Evolutionary conservation across 2,113 vertebrate genomes (phyloP), one percentile per base, ranked within the genome.

Genomic region (Calyptomena viridis): DNA sequence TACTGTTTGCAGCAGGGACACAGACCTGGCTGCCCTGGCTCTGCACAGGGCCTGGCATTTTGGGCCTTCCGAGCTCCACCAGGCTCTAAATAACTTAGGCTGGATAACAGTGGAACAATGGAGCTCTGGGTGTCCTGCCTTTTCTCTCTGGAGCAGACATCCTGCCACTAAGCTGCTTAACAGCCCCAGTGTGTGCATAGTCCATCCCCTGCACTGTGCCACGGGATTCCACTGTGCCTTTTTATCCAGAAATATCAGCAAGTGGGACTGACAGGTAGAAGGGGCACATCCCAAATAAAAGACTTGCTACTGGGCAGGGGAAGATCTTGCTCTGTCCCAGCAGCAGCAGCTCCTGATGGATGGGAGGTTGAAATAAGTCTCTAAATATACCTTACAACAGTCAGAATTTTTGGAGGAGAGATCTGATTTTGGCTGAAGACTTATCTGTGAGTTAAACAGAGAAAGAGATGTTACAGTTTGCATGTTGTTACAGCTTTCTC

Each of bases 81-180:
- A 82, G 23, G 33, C 2, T 33, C 30, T 75, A 7, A 82, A 39
- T 5, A 39, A 67, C 20, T 44, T 6, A 5, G 0, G 5, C 5
- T 42, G 53, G 58, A 16, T 53, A 46, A 56, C 8, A n/a, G 9
- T 31, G 7, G 52, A 56, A 52, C 82, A 85, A 31, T 21, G 1
- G n/a, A n/a, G 71, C 82, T 64, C 55, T 49, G 8, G 7, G 62
- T 50, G 15, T 44, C 85, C 75, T 73, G 95, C 59, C 44, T 75
- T 40, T 75, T 60, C 46, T 75, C 74, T 69, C 71, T 3, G 46
- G 11, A 75, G 77, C 88, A 91, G 90, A 79, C 84, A 56, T 83
- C 72, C 68, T 66, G 5, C 68, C 69, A 30, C 56, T 96, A 86
- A 96, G 90, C 95, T 88, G 92, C 94, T 94, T 94, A 91, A 21